Conservation (phyloP, 1,140 invertebrate species). For the Drosophila equinoxialis region DNA sequence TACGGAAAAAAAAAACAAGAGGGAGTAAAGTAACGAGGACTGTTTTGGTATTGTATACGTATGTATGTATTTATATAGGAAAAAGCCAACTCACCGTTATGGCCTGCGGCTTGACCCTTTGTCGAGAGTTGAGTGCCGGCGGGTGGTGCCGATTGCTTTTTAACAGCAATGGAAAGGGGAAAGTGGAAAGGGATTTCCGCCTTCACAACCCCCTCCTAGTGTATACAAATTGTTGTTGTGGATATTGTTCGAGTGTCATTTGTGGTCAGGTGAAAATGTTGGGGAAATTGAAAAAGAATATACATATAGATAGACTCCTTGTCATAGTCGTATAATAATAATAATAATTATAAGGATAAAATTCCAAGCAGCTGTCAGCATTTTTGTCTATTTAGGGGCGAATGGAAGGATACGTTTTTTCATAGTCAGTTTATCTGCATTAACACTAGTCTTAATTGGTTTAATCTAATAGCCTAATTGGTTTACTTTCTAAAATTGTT, state of each 20-base stretch:
- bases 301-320: background rate
- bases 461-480: slow-evolving; percentile 1
- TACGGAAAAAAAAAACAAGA: too few relatives aligned
- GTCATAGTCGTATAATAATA: background rate
- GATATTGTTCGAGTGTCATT: slow-evolving; percentile 16
- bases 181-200: background rate
- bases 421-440: slow-evolving; percentile 8
- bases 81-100: slow-evolving; percentile 53
- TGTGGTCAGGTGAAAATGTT: slow-evolving; percentile 72
- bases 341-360: background rate
- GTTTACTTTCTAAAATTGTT: background rate
- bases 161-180: background rate
- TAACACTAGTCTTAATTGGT: slow-evolving; percentile 4
- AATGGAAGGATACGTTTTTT: background rate
- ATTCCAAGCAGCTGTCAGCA: slow-evolving; percentile 66
- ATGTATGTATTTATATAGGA: too few relatives aligned
- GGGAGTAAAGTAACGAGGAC: background rate
- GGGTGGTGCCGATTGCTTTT: slow-evolving; percentile 11
- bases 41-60: background rate
- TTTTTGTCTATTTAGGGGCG: slow-evolving; percentile 24
- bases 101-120: slow-evolving; percentile 48
- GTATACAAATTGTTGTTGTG: slow-evolving; percentile 67
- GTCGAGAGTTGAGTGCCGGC: slow-evolving; percentile 3
- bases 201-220: slow-evolving; percentile 18
- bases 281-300: slow-evolving; percentile 27